Evolutionary conservation across 2,113 vertebrate species (phyloP), one percentile per base, ranked within the genome.

Genomic region (Tautogolabrus adspersus): DNA sequence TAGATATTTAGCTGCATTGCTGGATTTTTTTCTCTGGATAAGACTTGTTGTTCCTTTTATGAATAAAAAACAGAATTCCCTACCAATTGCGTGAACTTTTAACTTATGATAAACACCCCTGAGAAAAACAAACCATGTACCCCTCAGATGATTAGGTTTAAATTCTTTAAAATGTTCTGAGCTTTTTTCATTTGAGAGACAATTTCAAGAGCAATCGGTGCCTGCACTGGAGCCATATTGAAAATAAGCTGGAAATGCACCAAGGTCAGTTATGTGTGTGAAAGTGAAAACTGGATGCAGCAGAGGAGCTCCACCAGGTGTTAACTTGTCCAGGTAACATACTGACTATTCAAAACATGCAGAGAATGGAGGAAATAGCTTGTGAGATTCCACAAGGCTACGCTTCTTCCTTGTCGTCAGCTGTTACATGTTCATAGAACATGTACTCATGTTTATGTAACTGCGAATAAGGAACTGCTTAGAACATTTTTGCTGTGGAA

Each of bases 281-380:
- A 81, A 65, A 72, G 66, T 73, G 9, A 55, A 71, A 63, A 51
- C 1, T 51, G 21, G 37, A 68, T 42, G 21, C 21, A 40, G 18
- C 38, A n/a, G 18, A 18, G 67, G 55, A 0, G 66, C 42, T 76
- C 38, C 11, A 66, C 67, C 87, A 82, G 82, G 68, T 88, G 85
- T 66, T 46, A 90, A 90, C 79, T 76, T 84, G 84, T 82, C 77
- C 70, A 60, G 65, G 54, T 82, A 58, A 66, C 66, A 11, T 9
- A 49, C 15, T 52, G 40, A 85, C 75, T 70, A 86, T 42, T 79
- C 6, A 63, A 91, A 89, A 83, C 72, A 88, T 83, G 44, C 22
- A 19, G 54, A 81, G 83, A 87, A 88, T 88, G 75, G 44, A 86
- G 82, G 75, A 86, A 82, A 82, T 60, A 44, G 22, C 42, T 54